Evolutionary conservation across 30 jellyfish, hydroid and myxozoan species (phyloP).

Genomic region (Pseudorhiza aurosa): DNA sequence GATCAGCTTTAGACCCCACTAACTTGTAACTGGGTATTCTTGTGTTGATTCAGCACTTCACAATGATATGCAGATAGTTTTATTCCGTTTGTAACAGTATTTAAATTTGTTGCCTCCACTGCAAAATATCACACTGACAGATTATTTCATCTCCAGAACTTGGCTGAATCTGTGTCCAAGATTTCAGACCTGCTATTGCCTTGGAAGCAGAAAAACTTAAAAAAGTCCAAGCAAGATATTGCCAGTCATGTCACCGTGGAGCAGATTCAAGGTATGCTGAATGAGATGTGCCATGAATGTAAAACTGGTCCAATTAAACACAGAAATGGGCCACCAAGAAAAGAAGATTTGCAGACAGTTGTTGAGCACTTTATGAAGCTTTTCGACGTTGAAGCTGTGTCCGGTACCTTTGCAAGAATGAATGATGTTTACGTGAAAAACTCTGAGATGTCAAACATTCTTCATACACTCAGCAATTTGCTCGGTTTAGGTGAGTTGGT

Average conservation of each 20-base stretch:
- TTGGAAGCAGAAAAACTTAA: slow-evolving; percentile 38
- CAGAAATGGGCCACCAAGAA: slow-evolving; percentile 62
- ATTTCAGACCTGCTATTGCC: slow-evolving; percentile 64
- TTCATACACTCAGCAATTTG: slow-evolving; percentile 64
- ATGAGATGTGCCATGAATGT: slow-evolving; percentile 42
- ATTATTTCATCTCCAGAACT: slow-evolving; percentile 14
- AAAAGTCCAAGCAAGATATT: not conserved
- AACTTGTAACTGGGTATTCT: too few relatives aligned
- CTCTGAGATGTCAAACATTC: slow-evolving; percentile 72
- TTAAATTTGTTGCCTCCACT: too few relatives aligned
- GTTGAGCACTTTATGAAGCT: slow-evolving; percentile 89
- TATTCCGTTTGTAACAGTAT: too few relatives aligned
- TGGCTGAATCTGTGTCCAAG: slow-evolving; percentile 21
- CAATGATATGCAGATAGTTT: too few relatives aligned
- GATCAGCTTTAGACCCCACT: too few relatives aligned
- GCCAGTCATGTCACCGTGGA: slow-evolving; percentile 2
- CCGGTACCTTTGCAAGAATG: slow-evolving; percentile 87
- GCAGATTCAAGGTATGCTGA: not conserved
- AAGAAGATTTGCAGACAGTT: slow-evolving; percentile 43
- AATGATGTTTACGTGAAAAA: slow-evolving; percentile 68
- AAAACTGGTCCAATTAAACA: slow-evolving; percentile 71
- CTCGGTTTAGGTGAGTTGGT: slow-evolving; percentile 76
- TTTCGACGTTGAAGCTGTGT: slow-evolving; percentile 64
- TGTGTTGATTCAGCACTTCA: too few relatives aligned
- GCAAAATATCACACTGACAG: too few relatives aligned